Evolutionary conservation across 2,888 invertebrate species (phyloP), one percentile per base, ranked within the genome.

Genomic region (Catotricha subobsoleta): DNA sequence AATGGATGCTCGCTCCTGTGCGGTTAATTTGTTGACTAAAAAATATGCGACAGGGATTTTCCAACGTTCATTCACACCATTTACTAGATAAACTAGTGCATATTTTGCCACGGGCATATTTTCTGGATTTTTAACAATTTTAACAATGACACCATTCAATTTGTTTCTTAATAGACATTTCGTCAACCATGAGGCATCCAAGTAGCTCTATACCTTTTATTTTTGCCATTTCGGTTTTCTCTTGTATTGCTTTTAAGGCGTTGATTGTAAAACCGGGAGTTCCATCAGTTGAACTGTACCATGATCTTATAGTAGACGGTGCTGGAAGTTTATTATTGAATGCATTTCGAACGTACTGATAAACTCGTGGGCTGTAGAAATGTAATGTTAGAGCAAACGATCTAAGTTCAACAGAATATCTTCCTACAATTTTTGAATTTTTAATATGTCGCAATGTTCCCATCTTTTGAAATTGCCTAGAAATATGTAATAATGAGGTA

Each of bases 301-400:
- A 60, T 28, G 49, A 53, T 28, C 49, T 45, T 8, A 58, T 48
- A 3, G 53, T 56, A 15, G 47, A 47, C 6, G 45, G 41, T 45
- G 53, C 52, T 19, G 58, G 57, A 15, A 56, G 43, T 40, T 44
- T 44, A 6, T 49, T 50, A 12, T 52, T 43, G 46, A 55, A 59
- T 33, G 46, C 48, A 47, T 54, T 42, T 44, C 58, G 40, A 2
- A 57, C 52, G 47, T 53, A 58, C 12, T 49, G 41, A 43, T 58
- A 56, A 2, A 51, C 57, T 45, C 50, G 51, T n/a, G 52, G 50
- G 0, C 54, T 54, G 39, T 54, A 54, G 42, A 52, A 57, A 39
- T 56, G 50, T 3, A 56, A 43, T 5, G 55, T 55, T 19, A 50
- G 40, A 2, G 54, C 54, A 48, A 56, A 54, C 29, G 41, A 40